These are phyloP conservation scores for Phrixothrix hirtus DNA, from an alignment of 2,888 invertebrate genomes.

Conservation along the genomic window DNA sequence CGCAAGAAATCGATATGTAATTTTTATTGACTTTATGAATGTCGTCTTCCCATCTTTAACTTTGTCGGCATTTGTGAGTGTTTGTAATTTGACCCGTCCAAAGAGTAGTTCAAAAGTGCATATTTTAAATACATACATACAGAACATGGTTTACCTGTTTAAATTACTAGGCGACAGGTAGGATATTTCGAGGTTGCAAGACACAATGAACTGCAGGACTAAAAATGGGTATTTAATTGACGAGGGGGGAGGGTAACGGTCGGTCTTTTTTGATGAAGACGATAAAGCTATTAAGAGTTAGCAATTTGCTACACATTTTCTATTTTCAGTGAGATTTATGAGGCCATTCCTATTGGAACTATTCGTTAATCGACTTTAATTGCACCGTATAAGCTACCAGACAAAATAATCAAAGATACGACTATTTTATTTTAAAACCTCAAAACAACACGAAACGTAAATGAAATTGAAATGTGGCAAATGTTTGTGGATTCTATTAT, in stretches of 20 bases:
- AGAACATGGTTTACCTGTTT: too few species aligned
- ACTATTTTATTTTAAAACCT: neutral
- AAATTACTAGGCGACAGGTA: too few species aligned
- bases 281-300: constrained; percentile 20
- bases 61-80: too few species aligned
- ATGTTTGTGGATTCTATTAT: neutral
- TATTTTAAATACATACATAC: too few species aligned
- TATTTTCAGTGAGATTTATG: constrained; percentile 26
- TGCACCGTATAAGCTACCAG: constrained; percentile 3
- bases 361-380: constrained; percentile 19
- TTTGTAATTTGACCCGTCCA: too few species aligned
- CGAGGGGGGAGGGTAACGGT: constrained; percentile 4
- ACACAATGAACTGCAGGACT: constrained; percentile 4
- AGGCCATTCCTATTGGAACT: constrained; percentile 19
- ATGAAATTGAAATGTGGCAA: neutral
- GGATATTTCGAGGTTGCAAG: too few species aligned
- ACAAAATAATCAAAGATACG: neutral
- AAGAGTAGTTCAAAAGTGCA: too few species aligned
- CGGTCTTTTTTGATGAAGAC: constrained; percentile 19
- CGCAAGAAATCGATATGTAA: too few species aligned
- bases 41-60: too few species aligned
- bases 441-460: neutral
- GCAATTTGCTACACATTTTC: constrained; percentile 20
- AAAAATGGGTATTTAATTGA: constrained; percentile 20
- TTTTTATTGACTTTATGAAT: too few species aligned